Conservation (phyloP, 2,113 vertebrate genomes). For the Oxygymnocypris stewartii region DNA sequence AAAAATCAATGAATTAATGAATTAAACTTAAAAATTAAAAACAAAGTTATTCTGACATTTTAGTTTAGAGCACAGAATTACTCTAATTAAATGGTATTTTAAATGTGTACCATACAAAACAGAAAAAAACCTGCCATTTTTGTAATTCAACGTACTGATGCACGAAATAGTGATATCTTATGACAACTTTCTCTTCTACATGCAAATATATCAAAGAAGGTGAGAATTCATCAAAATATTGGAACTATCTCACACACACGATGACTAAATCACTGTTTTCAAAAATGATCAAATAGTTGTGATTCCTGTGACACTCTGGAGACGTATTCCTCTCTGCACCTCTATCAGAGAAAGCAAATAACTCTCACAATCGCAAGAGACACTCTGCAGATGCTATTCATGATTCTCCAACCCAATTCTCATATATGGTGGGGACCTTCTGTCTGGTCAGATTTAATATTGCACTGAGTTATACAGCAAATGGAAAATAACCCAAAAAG, state of each 20-base stretch:
- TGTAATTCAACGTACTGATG: background rate
- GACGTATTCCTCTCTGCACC: background rate
- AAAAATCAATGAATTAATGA: too few species aligned
- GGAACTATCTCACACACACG: too few species aligned
- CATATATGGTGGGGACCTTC: background rate
- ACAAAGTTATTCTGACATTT: background rate
- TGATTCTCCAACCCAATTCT: background rate
- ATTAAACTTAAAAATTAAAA: background rate
- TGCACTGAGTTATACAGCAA: background rate
- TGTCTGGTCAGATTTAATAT: background rate
- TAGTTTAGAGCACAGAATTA: background rate
- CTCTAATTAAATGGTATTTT: background rate
- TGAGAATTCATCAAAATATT: background rate
- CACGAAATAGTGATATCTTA: background rate
- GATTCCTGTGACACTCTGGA: background rate
- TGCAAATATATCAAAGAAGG: background rate
- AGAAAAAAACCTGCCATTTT: background rate
- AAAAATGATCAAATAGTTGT: conserved; percentile 14
- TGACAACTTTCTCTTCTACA: background rate
- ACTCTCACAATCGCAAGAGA: background rate
- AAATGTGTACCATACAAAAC: background rate
- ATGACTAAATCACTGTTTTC: background rate
- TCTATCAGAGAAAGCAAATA: conserved; percentile 4
- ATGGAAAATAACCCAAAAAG: conserved; percentile 18
- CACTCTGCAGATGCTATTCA: conserved; percentile 6